Evolutionary conservation across 2,888 invertebrate genomes (phyloP).

Genomic region (Urechis unicinctus): DNA sequence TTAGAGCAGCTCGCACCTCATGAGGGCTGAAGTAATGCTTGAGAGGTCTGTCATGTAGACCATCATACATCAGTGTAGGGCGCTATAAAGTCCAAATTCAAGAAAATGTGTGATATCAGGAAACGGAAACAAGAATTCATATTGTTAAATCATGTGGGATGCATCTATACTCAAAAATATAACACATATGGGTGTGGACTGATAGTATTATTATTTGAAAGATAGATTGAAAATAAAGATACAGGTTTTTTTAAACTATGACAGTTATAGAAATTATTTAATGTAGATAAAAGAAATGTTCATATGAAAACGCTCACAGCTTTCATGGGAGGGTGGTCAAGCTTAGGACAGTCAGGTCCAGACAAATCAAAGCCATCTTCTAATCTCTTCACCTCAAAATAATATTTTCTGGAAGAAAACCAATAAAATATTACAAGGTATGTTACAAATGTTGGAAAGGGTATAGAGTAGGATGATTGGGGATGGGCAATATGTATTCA

Average conservation of each 20-base stretch:
- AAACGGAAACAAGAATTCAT: no score
- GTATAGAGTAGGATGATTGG: no score
- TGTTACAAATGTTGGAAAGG: no score
- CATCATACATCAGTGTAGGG: conserved; percentile 41
- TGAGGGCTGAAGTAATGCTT: conserved; percentile 45
- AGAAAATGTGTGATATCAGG: no score
- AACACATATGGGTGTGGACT: no score
- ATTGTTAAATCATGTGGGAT: no score
- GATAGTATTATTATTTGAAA: no score
- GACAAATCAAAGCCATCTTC: conserved; percentile 50
- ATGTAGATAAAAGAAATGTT: neutral
- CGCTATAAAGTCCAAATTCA: conserved; percentile 29
- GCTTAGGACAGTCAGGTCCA: conserved; percentile 36
- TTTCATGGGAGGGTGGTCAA: conserved; percentile 45
- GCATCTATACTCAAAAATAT: no score
- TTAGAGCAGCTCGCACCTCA: conserved; percentile 33
- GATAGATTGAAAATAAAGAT: no score
- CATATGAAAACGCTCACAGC: conserved; percentile 29
- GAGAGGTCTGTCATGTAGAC: conserved; percentile 41
- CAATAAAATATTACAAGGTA: no score
- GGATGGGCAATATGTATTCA: no score
- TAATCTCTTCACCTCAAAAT: conserved; percentile 44
- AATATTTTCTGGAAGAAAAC: conserved; percentile 38
- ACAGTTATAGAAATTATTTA: neutral
- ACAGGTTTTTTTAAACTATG: no score